phyloP scores from a whole-genome alignment of 2,888 invertebrate genomes.

The Trypoxylon attenuatum region DNA sequence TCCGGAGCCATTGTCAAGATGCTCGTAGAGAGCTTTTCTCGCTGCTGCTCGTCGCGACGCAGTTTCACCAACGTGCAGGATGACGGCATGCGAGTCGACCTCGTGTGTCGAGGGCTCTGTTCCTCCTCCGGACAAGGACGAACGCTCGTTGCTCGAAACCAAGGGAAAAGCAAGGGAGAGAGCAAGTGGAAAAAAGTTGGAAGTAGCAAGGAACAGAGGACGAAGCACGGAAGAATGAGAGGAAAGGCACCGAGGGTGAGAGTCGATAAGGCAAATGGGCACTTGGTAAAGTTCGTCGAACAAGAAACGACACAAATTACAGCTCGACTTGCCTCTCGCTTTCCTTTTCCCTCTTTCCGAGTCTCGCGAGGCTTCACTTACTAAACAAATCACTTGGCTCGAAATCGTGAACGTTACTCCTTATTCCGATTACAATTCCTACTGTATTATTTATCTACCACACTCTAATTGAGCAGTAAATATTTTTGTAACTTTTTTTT shows the following conservation, averaged over 20 bases:
- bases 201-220: slow-evolving; percentile 4
- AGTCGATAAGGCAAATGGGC: slow-evolving; percentile 67
- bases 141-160: slow-evolving; percentile 16
- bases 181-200: slow-evolving; percentile 30
- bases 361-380: too few species aligned
- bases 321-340: slow-evolving; percentile 8
- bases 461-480: too few species aligned
- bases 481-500: slow-evolving; percentile 9
- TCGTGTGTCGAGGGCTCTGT: slow-evolving; percentile 62
- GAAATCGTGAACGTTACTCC: too few species aligned
- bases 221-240: slow-evolving; percentile 20
- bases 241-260: slow-evolving; percentile 43
- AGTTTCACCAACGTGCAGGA: too few species aligned
- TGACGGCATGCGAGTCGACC: slow-evolving; percentile 60
- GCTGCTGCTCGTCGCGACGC: slow-evolving; percentile 48
- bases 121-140: slow-evolving; percentile 61
- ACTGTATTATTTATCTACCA: too few species aligned
- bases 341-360: background rate
- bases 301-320: slow-evolving; percentile 59
- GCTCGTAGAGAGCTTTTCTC: slow-evolving; percentile 30
- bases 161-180: slow-evolving; percentile 2
- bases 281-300: slow-evolving; percentile 62
- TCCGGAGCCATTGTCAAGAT: slow-evolving; percentile 57
- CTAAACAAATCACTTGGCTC: too few species aligned
- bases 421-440: too few species aligned